Conservation (phyloP, 1,140 invertebrate species). For the Anagrus nilaparvatae region DNA sequence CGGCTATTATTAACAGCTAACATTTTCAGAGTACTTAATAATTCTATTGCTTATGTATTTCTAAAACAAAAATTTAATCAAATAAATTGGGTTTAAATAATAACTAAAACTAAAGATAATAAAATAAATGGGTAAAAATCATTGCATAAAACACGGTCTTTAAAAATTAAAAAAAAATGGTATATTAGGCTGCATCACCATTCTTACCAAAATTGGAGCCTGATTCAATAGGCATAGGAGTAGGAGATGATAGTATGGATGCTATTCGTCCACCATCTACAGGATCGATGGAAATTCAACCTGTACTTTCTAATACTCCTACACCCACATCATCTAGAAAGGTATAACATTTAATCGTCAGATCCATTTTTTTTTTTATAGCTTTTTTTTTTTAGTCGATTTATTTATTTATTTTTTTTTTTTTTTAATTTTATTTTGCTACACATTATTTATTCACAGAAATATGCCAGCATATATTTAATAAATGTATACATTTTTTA, state of each 20-base stretch:
- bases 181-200: constrained; percentile 43
- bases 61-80: too few species aligned
- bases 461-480: constrained; percentile 43
- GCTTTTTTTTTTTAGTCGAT: constrained; percentile 22
- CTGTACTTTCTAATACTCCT: constrained; percentile 41
- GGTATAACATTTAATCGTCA: constrained; percentile 31
- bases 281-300: constrained; percentile 54
- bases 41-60: too few species aligned
- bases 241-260: constrained; percentile 42
- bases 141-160: neutral
- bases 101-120: too few species aligned
- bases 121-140: neutral
- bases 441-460: constrained; percentile 25
- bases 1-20: too few species aligned
- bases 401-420: constrained; percentile 22
- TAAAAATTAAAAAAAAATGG: constrained; percentile 27
- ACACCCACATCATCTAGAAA: constrained; percentile 48
- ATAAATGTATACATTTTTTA: constrained; percentile 31
- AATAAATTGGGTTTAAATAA: too few species aligned
- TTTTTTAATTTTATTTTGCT: constrained; percentile 15
- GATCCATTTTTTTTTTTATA: constrained; percentile 23
- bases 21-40: too few species aligned
- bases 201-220: constrained; percentile 45
- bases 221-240: constrained; percentile 43
- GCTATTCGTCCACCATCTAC: constrained; percentile 61